Conservation (phyloP, 1,140 invertebrate genomes). For the Panonychus citri region DNA sequence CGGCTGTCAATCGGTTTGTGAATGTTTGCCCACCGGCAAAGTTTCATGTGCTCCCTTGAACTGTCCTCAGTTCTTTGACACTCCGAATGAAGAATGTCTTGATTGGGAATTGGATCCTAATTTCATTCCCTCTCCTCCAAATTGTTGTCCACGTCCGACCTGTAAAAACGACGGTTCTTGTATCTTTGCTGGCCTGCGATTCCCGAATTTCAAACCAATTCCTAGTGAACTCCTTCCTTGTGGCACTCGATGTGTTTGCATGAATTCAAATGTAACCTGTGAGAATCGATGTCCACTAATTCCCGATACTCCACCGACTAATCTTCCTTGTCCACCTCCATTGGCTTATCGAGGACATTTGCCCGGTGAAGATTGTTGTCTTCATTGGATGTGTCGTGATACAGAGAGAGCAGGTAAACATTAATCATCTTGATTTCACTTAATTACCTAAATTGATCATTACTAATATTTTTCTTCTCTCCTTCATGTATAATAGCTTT, state of each 20-base stretch:
- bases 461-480: not conserved
- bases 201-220: conserved; percentile 38
- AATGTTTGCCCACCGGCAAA: conserved; percentile 33
- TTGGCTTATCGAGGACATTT: conserved; percentile 26
- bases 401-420: conserved; percentile 1
- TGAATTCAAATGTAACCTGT: conserved; percentile 60
- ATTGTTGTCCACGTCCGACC: conserved; percentile 46
- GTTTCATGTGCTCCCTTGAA: conserved; percentile 39
- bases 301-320: conserved; percentile 40
- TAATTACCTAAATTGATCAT: not conserved
- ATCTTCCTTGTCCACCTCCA: conserved; percentile 37
- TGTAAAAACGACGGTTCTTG: conserved; percentile 20
- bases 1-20: conserved; percentile 43
- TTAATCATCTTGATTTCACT: not conserved
- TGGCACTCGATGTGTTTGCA: conserved; percentile 58
- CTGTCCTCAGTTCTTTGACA: conserved; percentile 13
- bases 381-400: conserved; percentile 19
- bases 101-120: conserved; percentile 50
- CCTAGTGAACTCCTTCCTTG: conserved; percentile 40
- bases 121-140: conserved; percentile 42
- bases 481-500: conserved; percentile 1
- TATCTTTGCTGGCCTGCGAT: conserved; percentile 24
- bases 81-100: conserved; percentile 45
- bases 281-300: conserved; percentile 48
- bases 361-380: conserved; percentile 44